A percentile compares a stretch with the other conserved stretches of the same genome.
These are phyloP conservation scores for Oceanites oceanicus DNA, from an alignment of 2,113 vertebrate genomes.

Conservation along the genomic window DNA sequence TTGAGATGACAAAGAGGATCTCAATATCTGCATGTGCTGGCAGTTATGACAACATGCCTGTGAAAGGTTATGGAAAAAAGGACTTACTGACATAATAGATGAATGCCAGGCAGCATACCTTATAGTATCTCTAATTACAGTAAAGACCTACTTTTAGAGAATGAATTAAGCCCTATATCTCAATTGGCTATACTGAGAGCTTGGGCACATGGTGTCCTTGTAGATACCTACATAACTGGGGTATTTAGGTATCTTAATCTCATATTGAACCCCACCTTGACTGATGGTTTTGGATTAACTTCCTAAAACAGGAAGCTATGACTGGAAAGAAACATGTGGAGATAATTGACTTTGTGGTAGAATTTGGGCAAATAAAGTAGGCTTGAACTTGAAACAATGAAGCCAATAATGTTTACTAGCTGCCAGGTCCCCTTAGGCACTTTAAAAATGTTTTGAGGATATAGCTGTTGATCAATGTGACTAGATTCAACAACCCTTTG, in stretches of 20 bases:
- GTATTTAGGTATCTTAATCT: background rate
- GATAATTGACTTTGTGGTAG: background rate
- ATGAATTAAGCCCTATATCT: background rate
- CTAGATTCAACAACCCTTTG: background rate
- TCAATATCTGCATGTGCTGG: background rate
- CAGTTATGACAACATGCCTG: background rate
- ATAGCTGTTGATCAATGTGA: background rate
- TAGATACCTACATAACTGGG: background rate
- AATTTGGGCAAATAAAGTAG: background rate
- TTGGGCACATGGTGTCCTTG: background rate
- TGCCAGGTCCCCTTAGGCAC: background rate
- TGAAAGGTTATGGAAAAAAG: background rate
- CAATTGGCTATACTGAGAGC: background rate
- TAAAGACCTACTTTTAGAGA: background rate
- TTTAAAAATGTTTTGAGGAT: background rate
- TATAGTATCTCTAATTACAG: rapidly evolving
- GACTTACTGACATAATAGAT: background rate
- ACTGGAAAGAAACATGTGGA: background rate
- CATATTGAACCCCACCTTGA: background rate
- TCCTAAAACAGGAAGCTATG: background rate
- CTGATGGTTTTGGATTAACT: background rate
- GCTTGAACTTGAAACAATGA: background rate
- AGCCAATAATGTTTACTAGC: background rate
- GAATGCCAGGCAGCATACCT: background rate
- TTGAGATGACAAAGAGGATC: background rate